A percentile compares a stretch with the other conserved stretches of the same genome.
Evolutionary conservation across 2,797 vertebrate species (phyloP).

Genomic region (Phoebastria nigripes): DNA sequence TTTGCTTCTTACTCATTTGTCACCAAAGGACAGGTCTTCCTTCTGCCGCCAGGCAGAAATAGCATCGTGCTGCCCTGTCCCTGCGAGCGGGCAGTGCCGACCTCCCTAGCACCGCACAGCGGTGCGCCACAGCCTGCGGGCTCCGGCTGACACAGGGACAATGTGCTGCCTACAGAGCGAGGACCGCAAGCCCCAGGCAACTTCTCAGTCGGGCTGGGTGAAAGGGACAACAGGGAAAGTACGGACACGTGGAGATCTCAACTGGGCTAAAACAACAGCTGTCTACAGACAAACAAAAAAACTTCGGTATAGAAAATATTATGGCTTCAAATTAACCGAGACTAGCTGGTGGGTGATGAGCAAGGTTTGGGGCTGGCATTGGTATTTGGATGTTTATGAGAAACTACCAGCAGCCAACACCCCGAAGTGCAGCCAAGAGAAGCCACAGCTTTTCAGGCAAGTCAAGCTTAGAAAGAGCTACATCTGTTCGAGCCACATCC

Average conservation of each 20-base stretch:
- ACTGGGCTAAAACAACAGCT: not conserved
- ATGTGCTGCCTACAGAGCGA: accelerated
- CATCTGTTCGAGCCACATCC: not conserved
- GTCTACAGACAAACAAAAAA: slow-evolving; percentile 11
- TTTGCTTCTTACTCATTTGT: not conserved
- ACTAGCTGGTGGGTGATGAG: slow-evolving; percentile 6
- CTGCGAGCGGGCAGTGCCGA: accelerated
- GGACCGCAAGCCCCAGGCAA: not conserved
- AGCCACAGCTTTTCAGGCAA: not conserved
- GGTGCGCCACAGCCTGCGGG: not conserved
- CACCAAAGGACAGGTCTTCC: not conserved
- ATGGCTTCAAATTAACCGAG: slow-evolving; percentile 49
- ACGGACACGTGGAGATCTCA: not conserved
- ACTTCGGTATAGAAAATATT: not conserved
- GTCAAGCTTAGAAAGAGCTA: not conserved
- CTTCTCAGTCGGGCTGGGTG: not conserved
- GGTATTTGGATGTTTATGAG: not conserved
- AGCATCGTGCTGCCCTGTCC: not conserved
- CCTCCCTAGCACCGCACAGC: not conserved
- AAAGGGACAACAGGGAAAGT: not conserved
- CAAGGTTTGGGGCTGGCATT: not conserved
- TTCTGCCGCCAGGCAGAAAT: not conserved
- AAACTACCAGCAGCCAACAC: not conserved
- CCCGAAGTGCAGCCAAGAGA: not conserved
- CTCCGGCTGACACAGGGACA: not conserved